These are phyloP conservation scores for Fulica atra DNA, from an alignment of 2,113 vertebrate species.

Conservation along the genomic window DNA sequence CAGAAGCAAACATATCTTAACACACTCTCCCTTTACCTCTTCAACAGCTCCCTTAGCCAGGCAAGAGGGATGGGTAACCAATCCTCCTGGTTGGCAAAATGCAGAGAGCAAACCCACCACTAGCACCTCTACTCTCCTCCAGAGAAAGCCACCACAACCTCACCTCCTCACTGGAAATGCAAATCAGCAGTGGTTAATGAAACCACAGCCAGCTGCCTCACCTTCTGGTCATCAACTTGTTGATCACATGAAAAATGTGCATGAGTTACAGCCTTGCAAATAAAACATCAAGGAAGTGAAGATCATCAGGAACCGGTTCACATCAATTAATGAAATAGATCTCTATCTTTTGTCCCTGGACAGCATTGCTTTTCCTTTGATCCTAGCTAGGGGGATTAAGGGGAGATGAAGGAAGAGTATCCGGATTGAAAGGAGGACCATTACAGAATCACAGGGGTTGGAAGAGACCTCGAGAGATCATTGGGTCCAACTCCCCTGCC, in stretches of 20 bases:
- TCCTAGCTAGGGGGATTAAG: not conserved
- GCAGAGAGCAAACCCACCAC: not conserved
- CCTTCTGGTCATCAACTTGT: not conserved
- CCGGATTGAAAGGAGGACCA: not conserved
- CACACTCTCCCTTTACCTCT: not conserved
- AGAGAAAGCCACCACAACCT: not conserved
- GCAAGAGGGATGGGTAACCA: not conserved
- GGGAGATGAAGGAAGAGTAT: not conserved
- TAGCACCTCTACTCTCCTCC: not conserved
- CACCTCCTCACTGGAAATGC: not conserved
- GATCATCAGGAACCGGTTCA: not conserved
- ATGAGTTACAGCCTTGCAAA: not conserved
- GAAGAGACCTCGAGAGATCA: too few relatives aligned
- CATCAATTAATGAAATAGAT: not conserved
- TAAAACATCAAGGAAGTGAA: not conserved
- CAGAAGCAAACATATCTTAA: too few relatives aligned
- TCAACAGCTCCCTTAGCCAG: not conserved
- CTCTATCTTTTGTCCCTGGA: not conserved
- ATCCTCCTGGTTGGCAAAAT: accelerated
- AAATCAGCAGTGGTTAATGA: not conserved
- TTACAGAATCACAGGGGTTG: too few relatives aligned
- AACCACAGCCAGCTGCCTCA: not conserved
- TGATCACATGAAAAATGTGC: not conserved
- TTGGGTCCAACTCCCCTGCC: too few relatives aligned
- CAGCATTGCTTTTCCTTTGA: not conserved